phyloP scores from a whole-genome alignment of 2,888 invertebrate genomes.

The Caenorhabditis becei region DNA sequence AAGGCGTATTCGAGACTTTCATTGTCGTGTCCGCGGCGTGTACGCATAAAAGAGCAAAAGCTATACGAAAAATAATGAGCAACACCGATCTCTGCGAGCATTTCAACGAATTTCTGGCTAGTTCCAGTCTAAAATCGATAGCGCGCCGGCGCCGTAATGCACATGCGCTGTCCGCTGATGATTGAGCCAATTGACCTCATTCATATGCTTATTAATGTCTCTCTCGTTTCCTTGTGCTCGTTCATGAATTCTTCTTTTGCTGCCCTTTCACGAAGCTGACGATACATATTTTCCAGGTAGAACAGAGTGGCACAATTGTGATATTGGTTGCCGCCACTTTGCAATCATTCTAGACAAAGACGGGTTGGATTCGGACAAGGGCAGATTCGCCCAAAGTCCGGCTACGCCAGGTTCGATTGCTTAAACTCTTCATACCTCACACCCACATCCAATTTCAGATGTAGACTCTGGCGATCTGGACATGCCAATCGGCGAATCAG shows the following conservation, averaged over 20 bases:
- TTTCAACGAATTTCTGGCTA: slow-evolving; percentile 7
- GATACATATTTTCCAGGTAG: slow-evolving; percentile 26
- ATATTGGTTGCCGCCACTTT: slow-evolving; percentile 51
- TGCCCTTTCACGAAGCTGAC: not conserved
- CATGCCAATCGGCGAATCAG: slow-evolving; percentile 52
- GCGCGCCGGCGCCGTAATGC: not conserved
- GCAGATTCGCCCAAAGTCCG: slow-evolving; percentile 48
- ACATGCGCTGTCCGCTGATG: not conserved
- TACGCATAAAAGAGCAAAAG: not conserved
- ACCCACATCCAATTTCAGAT: slow-evolving; percentile 28
- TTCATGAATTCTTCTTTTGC: not conserved
- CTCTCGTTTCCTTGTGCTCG: not conserved
- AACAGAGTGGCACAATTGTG: slow-evolving; percentile 54
- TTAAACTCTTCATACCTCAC: not conserved
- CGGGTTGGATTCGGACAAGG: slow-evolving; percentile 58
- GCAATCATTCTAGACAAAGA: slow-evolving; percentile 60
- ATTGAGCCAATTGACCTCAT: slow-evolving; percentile 27
- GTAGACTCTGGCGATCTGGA: slow-evolving; percentile 39
- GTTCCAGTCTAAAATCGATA: slow-evolving; percentile 9
- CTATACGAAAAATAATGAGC: slow-evolving; percentile 24
- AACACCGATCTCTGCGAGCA: slow-evolving; percentile 4
- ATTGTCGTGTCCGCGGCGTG: not conserved
- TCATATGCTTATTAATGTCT: not conserved
- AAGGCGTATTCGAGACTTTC: not conserved
- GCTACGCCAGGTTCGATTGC: slow-evolving; percentile 29